Evolutionary conservation across 2,797 vertebrate species (phyloP).

Genomic region (Amphiprion clarkii): DNA sequence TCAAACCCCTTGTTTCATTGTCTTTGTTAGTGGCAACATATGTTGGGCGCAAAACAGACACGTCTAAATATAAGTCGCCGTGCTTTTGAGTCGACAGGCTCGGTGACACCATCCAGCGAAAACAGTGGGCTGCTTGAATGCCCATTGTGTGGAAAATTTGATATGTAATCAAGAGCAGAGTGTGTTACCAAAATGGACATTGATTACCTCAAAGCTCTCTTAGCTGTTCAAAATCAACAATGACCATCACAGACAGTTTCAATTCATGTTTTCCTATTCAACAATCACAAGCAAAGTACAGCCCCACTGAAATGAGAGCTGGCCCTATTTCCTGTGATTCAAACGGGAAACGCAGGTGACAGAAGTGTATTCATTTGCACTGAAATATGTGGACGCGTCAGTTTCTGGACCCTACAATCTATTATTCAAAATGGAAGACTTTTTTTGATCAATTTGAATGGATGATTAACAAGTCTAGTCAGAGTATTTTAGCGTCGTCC

Average conservation of each 20-base stretch:
- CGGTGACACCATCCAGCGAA: slow-evolving; percentile 2
- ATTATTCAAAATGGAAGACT: slow-evolving; percentile 2
- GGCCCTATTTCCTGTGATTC: slow-evolving; percentile 42
- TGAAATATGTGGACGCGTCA: slow-evolving; percentile 30
- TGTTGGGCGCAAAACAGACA: slow-evolving; percentile 48
- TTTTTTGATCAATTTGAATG: slow-evolving; percentile 6
- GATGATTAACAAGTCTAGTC: slow-evolving; percentile 11
- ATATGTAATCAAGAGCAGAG: slow-evolving; percentile 29
- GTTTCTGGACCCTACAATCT: slow-evolving; percentile 15
- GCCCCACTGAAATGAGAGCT: slow-evolving; percentile 32
- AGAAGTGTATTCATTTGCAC: slow-evolving; percentile 50
- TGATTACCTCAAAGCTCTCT: slow-evolving; percentile 18
- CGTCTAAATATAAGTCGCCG: slow-evolving; percentile 51
- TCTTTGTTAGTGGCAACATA: slow-evolving; percentile 61
- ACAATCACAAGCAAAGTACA: slow-evolving; percentile 29
- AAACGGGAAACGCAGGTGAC: slow-evolving; percentile 41
- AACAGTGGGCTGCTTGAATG: slow-evolving; percentile 17
- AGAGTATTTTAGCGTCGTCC: neutral
- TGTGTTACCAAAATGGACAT: slow-evolving; percentile 17
- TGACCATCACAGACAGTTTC: slow-evolving; percentile 16
- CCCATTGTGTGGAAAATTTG: slow-evolving; percentile 31
- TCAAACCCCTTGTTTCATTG: slow-evolving; percentile 73
- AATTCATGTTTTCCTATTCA: slow-evolving; percentile 31
- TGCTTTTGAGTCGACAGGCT: slow-evolving; percentile 28
- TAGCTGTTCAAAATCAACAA: slow-evolving; percentile 19